Percentiles rank a stretch among this genome's conserved stretches.
Conservation (phyloP, 2,888 invertebrate species). For the Creontiades dilutus region DNA sequence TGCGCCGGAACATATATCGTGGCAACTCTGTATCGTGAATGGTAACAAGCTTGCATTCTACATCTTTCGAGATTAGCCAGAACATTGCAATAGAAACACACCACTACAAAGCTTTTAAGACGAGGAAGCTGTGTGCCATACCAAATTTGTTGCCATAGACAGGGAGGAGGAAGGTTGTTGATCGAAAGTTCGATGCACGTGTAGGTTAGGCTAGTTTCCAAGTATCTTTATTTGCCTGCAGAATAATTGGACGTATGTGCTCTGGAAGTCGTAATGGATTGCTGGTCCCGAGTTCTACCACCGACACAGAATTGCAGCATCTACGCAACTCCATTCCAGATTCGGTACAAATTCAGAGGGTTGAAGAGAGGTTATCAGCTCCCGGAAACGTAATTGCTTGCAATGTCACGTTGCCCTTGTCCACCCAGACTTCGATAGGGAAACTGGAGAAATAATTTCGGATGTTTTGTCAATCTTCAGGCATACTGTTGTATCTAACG, state of each 20-base stretch:
- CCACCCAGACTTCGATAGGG: slow-evolving; percentile 97
- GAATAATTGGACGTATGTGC: slow-evolving; percentile 95
- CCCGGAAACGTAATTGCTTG: slow-evolving; percentile 98
- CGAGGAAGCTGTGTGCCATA: too few species aligned
- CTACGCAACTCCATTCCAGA: slow-evolving; percentile 97
- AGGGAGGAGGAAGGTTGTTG: too few species aligned
- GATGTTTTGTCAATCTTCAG: slow-evolving; percentile 98
- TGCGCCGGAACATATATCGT: too few species aligned
- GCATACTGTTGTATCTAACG: slow-evolving; percentile 96
- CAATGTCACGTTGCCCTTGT: slow-evolving; percentile 99
- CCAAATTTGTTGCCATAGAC: too few species aligned
- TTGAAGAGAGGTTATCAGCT: slow-evolving; percentile 98
- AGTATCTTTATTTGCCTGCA: slow-evolving; percentile 94
- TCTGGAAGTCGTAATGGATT: slow-evolving; percentile 97
- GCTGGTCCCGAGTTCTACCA: slow-evolving; percentile 94
- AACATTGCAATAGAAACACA: too few species aligned
- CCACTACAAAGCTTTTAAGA: too few species aligned
- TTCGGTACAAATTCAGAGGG: slow-evolving; percentile 89
- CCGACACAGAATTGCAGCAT: slow-evolving; percentile 90
- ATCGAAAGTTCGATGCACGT: too few species aligned
- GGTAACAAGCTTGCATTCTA: too few species aligned
- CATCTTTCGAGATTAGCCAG: too few species aligned
- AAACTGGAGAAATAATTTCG: slow-evolving; percentile 95
- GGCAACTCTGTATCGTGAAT: too few species aligned
- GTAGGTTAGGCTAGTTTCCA: too few species aligned